Conservation (phyloP, 2,888 invertebrate species). For the Protonemura montana region DNA sequence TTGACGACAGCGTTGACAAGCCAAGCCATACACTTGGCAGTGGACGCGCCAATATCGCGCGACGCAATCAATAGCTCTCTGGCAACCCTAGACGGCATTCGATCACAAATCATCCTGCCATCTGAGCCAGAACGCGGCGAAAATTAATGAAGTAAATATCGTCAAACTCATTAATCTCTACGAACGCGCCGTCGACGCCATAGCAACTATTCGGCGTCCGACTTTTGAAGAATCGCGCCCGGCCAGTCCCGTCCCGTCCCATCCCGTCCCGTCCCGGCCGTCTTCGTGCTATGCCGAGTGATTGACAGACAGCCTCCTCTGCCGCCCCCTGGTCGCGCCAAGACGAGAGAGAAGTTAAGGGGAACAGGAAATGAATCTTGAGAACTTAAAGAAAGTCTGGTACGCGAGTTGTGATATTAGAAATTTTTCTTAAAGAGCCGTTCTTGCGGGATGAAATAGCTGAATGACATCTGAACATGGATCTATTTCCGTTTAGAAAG, state of each 20-base stretch:
- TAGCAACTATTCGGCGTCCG: conserved; percentile 29
- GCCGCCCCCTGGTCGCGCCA: not conserved
- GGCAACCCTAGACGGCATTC: not conserved
- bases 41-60: conserved; percentile 14
- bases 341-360: conserved; percentile 1
- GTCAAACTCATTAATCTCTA: conserved; percentile 40
- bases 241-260: not conserved
- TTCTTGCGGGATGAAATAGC: not conserved
- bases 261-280: not conserved
- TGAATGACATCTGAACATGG: not conserved
- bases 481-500: not conserved
- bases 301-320: conserved; percentile 31
- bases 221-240: not conserved
- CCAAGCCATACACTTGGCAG: not conserved
- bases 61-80: not conserved
- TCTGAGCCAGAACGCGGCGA: conserved; percentile 8
- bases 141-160: conserved; percentile 43
- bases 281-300: not conserved
- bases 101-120: conserved; percentile 41
- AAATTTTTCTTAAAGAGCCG: not conserved
- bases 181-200: not conserved
- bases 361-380: conserved; percentile 30
- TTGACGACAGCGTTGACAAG: not conserved
- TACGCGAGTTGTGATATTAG: not conserved
- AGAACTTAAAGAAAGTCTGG: not conserved